These are phyloP conservation scores for Globodera rostochiensis DNA, from an alignment of 1,140 invertebrate species.

Conservation along the genomic window DNA sequence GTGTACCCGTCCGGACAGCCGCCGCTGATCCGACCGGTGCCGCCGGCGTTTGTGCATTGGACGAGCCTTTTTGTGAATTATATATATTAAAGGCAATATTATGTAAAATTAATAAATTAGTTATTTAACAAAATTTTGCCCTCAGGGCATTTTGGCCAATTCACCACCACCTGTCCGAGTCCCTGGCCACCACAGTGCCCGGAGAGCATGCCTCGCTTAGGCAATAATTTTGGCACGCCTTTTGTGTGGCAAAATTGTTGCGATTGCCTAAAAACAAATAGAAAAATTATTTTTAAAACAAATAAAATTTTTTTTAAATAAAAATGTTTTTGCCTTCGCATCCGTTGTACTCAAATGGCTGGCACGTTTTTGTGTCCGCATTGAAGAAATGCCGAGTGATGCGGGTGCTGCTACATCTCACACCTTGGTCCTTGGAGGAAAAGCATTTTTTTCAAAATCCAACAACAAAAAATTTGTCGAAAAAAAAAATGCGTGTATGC, in stretches of 20 bases:
- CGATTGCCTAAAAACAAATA: conserved; percentile 54
- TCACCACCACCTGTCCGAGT: conserved; percentile 42
- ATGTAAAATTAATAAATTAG: not conserved
- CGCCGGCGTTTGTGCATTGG: conserved; percentile 63
- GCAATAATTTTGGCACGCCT: conserved; percentile 64
- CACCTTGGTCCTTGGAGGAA: conserved; percentile 51
- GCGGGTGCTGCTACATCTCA: conserved; percentile 56
- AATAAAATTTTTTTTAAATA: too few relatives aligned
- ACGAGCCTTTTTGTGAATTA: conserved; percentile 40
- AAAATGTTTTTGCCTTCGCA: conserved; percentile 53
- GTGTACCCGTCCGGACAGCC: conserved; percentile 64
- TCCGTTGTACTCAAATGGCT: conserved; percentile 64
- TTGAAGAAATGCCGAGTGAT: conserved; percentile 65
- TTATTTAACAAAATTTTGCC: not conserved
- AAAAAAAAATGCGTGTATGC: not conserved
- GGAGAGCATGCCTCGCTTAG: conserved; percentile 62
- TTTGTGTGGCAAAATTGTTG: conserved; percentile 64
- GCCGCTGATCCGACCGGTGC: conserved; percentile 59
- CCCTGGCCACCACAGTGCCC: conserved; percentile 63
- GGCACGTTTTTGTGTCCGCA: conserved; percentile 62
- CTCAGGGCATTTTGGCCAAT: too few relatives aligned
- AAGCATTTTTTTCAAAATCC: not conserved
- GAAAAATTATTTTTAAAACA: too few relatives aligned
- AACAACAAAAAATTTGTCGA: too few relatives aligned
- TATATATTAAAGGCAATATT: not conserved